Evolutionary conservation across 2,797 vertebrate genomes (phyloP).

Genomic region (Microctenopoma stevenorrisi): DNA sequence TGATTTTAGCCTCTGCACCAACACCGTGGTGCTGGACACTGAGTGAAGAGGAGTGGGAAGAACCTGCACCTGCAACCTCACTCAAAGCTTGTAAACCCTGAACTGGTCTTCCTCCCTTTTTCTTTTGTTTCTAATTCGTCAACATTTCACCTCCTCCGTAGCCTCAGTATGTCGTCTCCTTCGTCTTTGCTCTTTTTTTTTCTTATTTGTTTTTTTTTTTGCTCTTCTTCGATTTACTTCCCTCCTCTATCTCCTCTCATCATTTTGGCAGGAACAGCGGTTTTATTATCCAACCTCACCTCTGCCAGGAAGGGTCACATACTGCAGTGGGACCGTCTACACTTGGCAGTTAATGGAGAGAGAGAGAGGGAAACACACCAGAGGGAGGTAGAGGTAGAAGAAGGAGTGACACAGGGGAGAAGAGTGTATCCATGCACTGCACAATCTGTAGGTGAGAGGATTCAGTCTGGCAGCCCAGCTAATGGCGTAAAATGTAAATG

Average conservation of each 20-base stretch:
- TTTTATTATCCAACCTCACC: slow-evolving; percentile 67
- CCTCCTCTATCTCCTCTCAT: slow-evolving; percentile 41
- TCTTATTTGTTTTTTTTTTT: slow-evolving; percentile 33
- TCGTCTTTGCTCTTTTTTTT: slow-evolving; percentile 1
- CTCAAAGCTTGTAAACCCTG: slow-evolving; percentile 20
- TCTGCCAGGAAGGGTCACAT: slow-evolving; percentile 72
- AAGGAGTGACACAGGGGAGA: slow-evolving; percentile 30
- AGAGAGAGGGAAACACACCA: slow-evolving; percentile 17
- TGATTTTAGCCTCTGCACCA: slow-evolving; percentile 67
- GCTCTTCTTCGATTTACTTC: slow-evolving; percentile 31
- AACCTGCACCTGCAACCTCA: slow-evolving; percentile 22
- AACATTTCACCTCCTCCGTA: neutral
- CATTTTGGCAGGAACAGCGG: slow-evolving; percentile 63
- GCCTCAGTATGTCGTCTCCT: slow-evolving; percentile 10
- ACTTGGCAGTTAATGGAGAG: slow-evolving; percentile 50
- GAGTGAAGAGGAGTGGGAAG: slow-evolving; percentile 19
- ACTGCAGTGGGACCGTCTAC: slow-evolving; percentile 61
- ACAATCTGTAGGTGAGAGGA: slow-evolving; percentile 19
- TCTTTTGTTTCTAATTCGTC: neutral
- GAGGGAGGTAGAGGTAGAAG: slow-evolving; percentile 29
- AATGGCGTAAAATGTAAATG: slow-evolving; percentile 13
- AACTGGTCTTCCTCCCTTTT: slow-evolving; percentile 2
- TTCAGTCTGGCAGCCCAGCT: slow-evolving; percentile 15
- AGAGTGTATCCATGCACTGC: slow-evolving; percentile 30
- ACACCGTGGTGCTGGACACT: slow-evolving; percentile 38